Evolutionary conservation across 2,888 invertebrate species (phyloP).

Genomic region (Disparrhopalites patrizii): DNA sequence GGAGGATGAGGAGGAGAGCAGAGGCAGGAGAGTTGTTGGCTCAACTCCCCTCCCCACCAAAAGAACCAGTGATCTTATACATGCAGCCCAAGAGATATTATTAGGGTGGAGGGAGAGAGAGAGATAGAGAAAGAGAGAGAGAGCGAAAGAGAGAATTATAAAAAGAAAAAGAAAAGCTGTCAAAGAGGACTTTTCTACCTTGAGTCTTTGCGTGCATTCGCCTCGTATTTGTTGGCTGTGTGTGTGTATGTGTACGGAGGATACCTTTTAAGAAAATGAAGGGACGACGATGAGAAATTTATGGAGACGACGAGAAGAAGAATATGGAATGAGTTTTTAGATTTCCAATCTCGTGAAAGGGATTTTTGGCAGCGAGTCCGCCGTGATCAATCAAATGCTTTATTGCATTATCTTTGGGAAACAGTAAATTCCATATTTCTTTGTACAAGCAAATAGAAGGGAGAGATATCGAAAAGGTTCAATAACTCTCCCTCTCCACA

Average conservation of each 20-base stretch:
- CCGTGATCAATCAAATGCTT: conserved; percentile 47
- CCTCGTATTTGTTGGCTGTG: not conserved
- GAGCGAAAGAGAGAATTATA: conserved; percentile 11
- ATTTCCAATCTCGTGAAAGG: conserved; percentile 40
- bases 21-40: no score
- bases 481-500: conserved; percentile 6
- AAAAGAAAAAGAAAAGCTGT: conserved; percentile 6
- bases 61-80: no score
- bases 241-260: conserved; percentile 3
- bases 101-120: not conserved
- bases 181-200: not conserved
- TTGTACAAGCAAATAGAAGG: not conserved
- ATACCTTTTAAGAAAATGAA: conserved; percentile 39
- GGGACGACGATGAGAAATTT: conserved; percentile 32
- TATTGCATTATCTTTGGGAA: conserved; percentile 40
- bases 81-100: not conserved
- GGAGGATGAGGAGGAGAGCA: no score
- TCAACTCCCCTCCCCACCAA: no score
- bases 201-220: not conserved
- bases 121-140: conserved; percentile 9
- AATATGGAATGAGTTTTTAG: conserved; percentile 42
- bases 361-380: conserved; percentile 39
- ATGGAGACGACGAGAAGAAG: conserved; percentile 28
- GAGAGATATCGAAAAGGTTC: conserved; percentile 5
- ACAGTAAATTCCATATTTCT: conserved; percentile 32